Percentiles rank a stretch among this genome's conserved stretches.
phyloP scores from a whole-genome alignment of 2,888 invertebrate genomes.

The Horisme vitalbata region DNA sequence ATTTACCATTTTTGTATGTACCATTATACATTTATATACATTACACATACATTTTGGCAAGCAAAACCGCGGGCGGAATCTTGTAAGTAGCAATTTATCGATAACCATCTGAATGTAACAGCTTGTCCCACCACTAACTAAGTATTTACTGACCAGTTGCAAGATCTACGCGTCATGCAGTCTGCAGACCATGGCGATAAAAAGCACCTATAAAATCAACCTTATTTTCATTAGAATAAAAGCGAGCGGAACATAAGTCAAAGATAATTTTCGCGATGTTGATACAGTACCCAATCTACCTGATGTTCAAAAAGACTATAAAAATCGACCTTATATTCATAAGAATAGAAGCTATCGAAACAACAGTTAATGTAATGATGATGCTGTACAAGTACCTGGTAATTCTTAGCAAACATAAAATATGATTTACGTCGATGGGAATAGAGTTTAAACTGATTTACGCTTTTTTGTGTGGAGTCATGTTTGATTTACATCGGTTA shows the following conservation, averaged over 20 bases:
- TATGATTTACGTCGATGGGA: not conserved
- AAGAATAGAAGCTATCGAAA: too few species aligned
- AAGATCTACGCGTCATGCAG: conserved; percentile 74
- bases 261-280: conserved; percentile 21
- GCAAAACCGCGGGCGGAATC: too few species aligned
- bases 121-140: conserved; percentile 53
- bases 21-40: too few species aligned
- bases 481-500: conserved; percentile 10
- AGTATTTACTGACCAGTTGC: conserved; percentile 60
- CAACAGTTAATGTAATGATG: too few species aligned
- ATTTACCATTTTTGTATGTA: too few species aligned
- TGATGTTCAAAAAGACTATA: too few species aligned
- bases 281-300: too few species aligned
- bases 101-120: not conserved
- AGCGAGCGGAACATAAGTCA: not conserved
- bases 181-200: conserved; percentile 43
- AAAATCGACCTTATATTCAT: too few species aligned
- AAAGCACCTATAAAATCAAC: conserved; percentile 37
- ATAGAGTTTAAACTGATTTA: conserved; percentile 7
- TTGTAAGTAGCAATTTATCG: conserved; percentile 1
- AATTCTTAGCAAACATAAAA: conserved; percentile 4
- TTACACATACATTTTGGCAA: too few species aligned
- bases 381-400: not conserved
- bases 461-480: not conserved
- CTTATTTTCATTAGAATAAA: conserved; percentile 30